A percentile compares a stretch with the other conserved stretches of the same genome.
Conservation (phyloP, 2,888 invertebrate species). For the Ennomos erosarius region DNA sequence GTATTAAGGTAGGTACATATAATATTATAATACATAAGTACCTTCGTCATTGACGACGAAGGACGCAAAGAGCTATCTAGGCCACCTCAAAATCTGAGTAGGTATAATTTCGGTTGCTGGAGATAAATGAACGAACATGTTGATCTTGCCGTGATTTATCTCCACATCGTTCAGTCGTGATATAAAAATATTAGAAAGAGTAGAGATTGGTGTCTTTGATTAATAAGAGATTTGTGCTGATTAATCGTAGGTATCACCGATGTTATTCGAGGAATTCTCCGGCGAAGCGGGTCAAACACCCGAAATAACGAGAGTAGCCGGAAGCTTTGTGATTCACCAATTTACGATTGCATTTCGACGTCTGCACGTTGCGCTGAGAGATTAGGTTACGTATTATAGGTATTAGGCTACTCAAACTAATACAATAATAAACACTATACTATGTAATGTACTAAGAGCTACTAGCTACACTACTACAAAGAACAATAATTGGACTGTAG, state of each 20-base stretch:
- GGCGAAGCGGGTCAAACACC: constrained; percentile 64
- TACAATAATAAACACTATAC: no score
- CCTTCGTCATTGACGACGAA: constrained; percentile 47
- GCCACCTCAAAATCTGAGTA: constrained; percentile 45
- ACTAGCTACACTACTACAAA: no score
- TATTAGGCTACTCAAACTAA: no score
- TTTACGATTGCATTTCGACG: constrained; percentile 49
- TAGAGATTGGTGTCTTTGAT: constrained; percentile 18
- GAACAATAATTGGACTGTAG: no score
- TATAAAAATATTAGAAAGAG: constrained; percentile 40
- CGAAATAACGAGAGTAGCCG: constrained; percentile 62
- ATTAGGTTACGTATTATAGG: background rate
- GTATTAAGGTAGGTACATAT: no score
- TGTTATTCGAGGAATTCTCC: constrained; percentile 58
- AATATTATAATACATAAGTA: constrained; percentile 25
- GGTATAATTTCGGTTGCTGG: constrained; percentile 40
- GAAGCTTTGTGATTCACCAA: constrained; percentile 65
- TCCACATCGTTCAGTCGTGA: constrained; percentile 33
- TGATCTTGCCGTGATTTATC: constrained; percentile 44
- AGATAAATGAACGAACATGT: constrained; percentile 41
- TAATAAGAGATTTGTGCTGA: constrained; percentile 40
- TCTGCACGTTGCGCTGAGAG: constrained; percentile 24
- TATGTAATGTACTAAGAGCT: no score
- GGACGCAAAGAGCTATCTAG: constrained; percentile 51
- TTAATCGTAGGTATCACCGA: constrained; percentile 47